Conservation (phyloP, 2,113 vertebrate genomes). For the Regulus satrapa region DNA sequence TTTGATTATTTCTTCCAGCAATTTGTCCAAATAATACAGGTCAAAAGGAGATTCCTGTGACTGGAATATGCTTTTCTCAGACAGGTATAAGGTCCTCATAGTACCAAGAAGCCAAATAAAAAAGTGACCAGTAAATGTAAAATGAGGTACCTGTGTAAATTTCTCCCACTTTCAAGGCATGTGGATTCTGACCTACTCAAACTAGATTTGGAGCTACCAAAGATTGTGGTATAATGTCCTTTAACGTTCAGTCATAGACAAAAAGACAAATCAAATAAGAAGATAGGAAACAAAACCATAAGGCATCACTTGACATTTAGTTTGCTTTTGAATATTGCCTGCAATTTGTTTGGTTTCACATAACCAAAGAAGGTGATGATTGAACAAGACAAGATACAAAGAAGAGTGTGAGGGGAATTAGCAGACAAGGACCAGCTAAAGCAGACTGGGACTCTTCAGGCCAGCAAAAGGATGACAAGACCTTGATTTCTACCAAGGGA, state of each 20-base stretch:
- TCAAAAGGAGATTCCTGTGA: neutral
- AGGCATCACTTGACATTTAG: neutral
- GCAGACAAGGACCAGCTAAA: neutral
- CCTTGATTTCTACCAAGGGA: neutral
- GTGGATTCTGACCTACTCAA: neutral
- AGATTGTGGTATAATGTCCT: neutral
- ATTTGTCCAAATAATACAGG: neutral
- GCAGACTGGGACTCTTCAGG: neutral
- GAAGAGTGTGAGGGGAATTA: fast-evolving
- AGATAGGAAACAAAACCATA: neutral
- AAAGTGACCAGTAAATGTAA: neutral
- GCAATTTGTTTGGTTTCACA: neutral
- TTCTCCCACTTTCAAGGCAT: neutral
- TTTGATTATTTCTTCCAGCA: neutral
- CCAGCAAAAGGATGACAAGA: neutral
- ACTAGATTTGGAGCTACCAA: neutral
- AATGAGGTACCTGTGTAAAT: neutral
- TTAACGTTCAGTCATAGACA: neutral
- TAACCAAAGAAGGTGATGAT: neutral
- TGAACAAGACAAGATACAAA: neutral
- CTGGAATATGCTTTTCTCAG: neutral
- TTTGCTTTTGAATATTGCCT: neutral
- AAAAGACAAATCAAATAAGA: neutral
- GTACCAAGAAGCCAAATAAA: neutral
- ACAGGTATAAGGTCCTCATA: neutral